Evolutionary conservation across 2,797 vertebrate genomes (phyloP), one percentile per base, ranked within the genome.

Genomic region (Acrossocheilus fasciatus): DNA sequence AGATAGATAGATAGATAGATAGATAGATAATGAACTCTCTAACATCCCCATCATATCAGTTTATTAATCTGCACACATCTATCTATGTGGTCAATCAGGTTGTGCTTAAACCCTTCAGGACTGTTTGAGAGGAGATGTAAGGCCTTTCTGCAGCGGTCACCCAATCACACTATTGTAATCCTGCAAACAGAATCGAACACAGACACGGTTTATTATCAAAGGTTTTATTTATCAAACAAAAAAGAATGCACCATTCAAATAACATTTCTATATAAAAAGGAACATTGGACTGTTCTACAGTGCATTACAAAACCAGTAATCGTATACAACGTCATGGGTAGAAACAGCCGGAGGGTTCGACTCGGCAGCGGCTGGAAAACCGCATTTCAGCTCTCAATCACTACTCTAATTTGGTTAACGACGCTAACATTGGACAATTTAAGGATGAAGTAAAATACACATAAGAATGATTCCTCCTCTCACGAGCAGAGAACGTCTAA

Each of bases 181-280:
- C 36, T 11, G 39, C 17, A 8, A 69, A 41, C 23, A 26, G 30
- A 70, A 43, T 62, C 23, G 15, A 68, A 69, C 39, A 81, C 34
- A 54, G 36, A 77, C 50, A 9, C 26, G 6, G 84, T 95, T 97
- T 98, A 96, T 94, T 98, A 98, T 98, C 96, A 98, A 98, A 98
- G 98, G 85, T 94, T 98, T 98, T 97, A 97, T 97, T 98, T 97
- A 97, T 97, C 96, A 97, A 98, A 98, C 94, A 95, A 97, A 95
- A 43, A 97, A 94, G 95, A 97, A 98, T 96, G 96, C 96, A 97
- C 97, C 96, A 96, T 97, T 95, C 96, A 96, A 97, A 97, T 96
- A 97, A 96, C 96, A 96, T 96, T 97, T 97, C 96, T 98, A 97
- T 97, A 98, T 97, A 98, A 98, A 98, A 98, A 97, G 94, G 95